Base-by-base conservation (phyloP, 2,888 invertebrate species). In the Megamerina dolium region DNA sequence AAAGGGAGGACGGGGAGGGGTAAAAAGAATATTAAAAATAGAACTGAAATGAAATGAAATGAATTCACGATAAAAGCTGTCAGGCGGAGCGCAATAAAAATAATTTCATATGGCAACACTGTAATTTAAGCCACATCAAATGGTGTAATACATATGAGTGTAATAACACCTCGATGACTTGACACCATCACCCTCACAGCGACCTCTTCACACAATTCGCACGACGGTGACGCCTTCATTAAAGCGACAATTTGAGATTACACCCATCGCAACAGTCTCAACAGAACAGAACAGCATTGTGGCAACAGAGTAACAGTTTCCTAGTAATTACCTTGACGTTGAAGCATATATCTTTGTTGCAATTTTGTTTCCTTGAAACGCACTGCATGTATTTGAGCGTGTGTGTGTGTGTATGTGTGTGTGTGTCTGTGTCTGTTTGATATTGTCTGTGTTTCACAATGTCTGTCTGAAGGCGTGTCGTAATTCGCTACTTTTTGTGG, bases 361-460 rank as follows among this genome's bases (percentile, higher is more conserved):
- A 23, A 20, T n/a, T n/a, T n/a, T n/a, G n/a, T n/a, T n/a, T n/a
- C n/a, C n/a, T n/a, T n/a, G n/a, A n/a, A n/a, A n/a, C n/a, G n/a
- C 21, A 37, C 37, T 19, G 21, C 23, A 9, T 21, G n/a, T 27
- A 10, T 20, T 13, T 21, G 10, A 8, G 18, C 23, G 18, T 27
- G n/a, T 12, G 36, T 29, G 19, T 42, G 18, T 5, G 18, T 5
- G 3, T 32, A 17, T 14, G 8, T 16, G 23, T 26, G 12, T 19
- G 5, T 5, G 26, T 27, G 16, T 37, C 9, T 17, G 27, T 23
- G 16, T 6, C 23, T 20, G 41, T 34, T 44, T 49, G 34, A 44
- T 40, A 46, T 45, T 49, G 47, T 50, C 50, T 42, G 51, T 52
- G 47, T 9, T 52, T 52, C 55, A 45, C 56, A 55, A 23, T 8